Conservation (phyloP, 2,113 vertebrate species). For the Corvus moneduloides region DNA sequence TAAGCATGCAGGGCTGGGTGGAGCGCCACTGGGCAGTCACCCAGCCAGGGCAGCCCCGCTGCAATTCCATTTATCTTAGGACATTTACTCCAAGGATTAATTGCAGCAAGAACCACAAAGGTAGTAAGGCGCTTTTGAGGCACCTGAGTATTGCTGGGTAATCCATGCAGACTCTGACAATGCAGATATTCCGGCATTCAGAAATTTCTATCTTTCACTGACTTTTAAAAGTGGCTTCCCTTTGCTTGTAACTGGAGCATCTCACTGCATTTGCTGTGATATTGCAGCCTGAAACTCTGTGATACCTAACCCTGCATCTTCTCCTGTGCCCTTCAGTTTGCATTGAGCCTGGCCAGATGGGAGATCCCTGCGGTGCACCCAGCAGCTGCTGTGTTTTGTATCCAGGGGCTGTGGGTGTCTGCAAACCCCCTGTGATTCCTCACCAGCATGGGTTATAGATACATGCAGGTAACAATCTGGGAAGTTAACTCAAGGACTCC, state of each 20-base stretch:
- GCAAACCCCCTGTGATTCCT: background rate
- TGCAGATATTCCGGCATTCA: background rate
- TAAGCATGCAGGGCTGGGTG: background rate
- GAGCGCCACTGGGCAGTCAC: background rate
- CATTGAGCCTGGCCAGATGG: background rate
- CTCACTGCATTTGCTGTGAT: background rate
- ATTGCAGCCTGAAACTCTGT: background rate
- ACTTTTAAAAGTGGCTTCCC: background rate
- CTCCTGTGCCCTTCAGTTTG: background rate
- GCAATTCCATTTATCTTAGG: conserved; percentile 1
- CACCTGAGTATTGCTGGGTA: background rate
- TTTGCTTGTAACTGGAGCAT: background rate
- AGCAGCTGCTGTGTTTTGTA: background rate
- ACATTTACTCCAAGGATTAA: background rate
- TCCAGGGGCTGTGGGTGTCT: background rate
- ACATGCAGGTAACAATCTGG: background rate
- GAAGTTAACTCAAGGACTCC: background rate
- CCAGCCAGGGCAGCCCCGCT: background rate
- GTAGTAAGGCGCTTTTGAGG: background rate
- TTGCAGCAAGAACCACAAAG: background rate
- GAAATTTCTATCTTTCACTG: background rate
- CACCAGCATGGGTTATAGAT: background rate
- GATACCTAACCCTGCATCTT: background rate
- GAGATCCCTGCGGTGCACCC: background rate
- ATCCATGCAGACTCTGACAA: background rate